A percentile compares a stretch with the other conserved stretches of the same genome.
Evolutionary conservation across 2,113 vertebrate species (phyloP).

Genomic region (Psilopogon haemacephalus): DNA sequence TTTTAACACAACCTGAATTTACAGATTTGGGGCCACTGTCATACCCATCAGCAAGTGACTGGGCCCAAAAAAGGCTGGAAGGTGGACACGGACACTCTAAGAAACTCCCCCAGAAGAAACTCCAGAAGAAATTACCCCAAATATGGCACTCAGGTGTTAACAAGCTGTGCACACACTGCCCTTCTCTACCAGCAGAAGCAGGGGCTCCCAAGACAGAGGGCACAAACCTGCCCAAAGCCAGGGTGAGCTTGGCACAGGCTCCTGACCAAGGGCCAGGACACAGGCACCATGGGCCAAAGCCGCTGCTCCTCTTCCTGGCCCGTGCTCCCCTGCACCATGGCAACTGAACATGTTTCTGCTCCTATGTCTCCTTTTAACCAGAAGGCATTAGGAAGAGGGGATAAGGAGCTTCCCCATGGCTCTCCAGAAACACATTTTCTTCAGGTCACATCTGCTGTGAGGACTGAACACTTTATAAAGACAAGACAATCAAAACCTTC

Average conservation of each 20-base stretch:
- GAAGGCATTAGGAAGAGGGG: background rate
- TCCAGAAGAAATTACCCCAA: background rate
- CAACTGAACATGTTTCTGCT: background rate
- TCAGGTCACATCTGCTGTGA: background rate
- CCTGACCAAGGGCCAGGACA: background rate
- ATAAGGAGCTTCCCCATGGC: background rate
- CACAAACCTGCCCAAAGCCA: background rate
- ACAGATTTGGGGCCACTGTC: background rate
- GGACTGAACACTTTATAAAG: background rate
- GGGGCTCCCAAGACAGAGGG: rapidly evolving
- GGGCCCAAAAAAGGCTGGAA: background rate
- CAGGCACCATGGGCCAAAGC: background rate
- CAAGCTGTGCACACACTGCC: background rate
- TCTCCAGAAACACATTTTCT: background rate
- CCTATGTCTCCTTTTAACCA: background rate
- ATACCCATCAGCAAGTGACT: background rate
- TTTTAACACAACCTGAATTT: background rate
- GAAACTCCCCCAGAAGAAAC: background rate
- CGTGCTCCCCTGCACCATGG: rapidly evolving
- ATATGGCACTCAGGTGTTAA: background rate
- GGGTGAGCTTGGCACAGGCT: rapidly evolving
- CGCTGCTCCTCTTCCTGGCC: rapidly evolving
- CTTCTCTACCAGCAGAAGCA: background rate
- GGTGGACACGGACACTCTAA: rapidly evolving
- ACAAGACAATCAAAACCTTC: background rate